Evolutionary conservation across 2,888 invertebrate species (phyloP), one percentile per base, ranked within the genome.

Genomic region (Spilarctia lutea): DNA sequence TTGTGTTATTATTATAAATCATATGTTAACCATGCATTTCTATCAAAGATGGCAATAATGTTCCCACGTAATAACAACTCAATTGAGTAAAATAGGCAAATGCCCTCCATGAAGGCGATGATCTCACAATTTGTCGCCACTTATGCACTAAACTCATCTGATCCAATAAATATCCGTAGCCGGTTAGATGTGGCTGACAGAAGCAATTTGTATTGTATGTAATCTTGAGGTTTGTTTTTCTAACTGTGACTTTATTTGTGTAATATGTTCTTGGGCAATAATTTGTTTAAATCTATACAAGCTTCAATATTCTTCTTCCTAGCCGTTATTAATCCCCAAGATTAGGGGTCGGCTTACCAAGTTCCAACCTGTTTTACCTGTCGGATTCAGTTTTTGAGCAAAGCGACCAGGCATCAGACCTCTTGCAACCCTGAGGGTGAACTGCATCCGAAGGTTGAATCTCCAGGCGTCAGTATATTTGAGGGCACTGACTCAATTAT

Each of bases 111-210:
- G n/a, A 72, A 65, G 72, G 71, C 73, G 67, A 74, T 71, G 78
- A 80, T 81, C 73, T 75, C 66, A 69, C 83, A 80, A 83, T 83
- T 83, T 83, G 72, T 76, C 75, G 77, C 81, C 79, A 83, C 81
- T 83, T 83, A 83, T 75, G 65, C 75, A 80, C 80, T 80, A 80
- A 65, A 80, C 71, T 80, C 76, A 67, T 79, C 71, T 67, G 60
- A 77, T 56, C 78, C 67, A 81, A 82, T 79, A 82, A 72, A 74
- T 56, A 77, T 75, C 69, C 72, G 74, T 70, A 73, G 72, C 70
- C 69, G 66, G 56, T 72, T 75, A 72, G 68, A 75, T 72, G 60
- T 42, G 33, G 27, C 60, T 75, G 72, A 70, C 66, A 72, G 42
- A 24, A 48, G 16, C 72, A 69, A 75, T 73, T 72, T 48, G 65